Conservation (phyloP, 1,140 invertebrate genomes). For the Brachionus koreanus region DNA sequence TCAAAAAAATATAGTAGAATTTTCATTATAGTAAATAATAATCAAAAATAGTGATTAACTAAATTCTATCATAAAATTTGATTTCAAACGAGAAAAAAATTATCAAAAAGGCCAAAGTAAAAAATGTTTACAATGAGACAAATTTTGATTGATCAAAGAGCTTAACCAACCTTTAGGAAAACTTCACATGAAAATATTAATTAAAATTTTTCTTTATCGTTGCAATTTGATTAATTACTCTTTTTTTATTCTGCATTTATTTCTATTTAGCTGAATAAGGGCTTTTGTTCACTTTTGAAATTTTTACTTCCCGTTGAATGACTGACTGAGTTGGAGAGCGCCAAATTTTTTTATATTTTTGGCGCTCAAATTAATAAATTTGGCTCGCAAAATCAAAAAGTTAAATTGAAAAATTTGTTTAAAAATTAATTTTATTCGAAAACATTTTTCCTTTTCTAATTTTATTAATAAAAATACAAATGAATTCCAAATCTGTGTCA, state of each 20-base stretch:
- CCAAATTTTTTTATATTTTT: not conserved
- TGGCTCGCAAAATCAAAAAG: not conserved
- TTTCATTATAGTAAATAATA: too few relatives aligned
- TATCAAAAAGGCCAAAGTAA: not conserved
- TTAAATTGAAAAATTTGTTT: not conserved
- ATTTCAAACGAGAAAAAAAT: too few relatives aligned
- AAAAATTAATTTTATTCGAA: not conserved
- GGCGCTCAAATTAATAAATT: not conserved
- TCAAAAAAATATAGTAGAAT: too few relatives aligned
- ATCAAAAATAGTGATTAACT: too few relatives aligned
- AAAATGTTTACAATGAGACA: not conserved
- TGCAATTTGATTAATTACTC: too few relatives aligned
- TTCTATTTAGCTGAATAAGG: too few relatives aligned
- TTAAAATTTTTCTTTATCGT: not conserved
- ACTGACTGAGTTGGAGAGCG: not conserved
- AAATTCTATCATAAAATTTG: too few relatives aligned
- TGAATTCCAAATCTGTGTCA: conserved; percentile 9
- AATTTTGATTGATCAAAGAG: not conserved
- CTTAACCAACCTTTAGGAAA: not conserved
- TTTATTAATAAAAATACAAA: conserved; percentile 1
- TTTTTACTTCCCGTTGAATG: not conserved
- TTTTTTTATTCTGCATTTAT: too few relatives aligned
- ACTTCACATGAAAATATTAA: not conserved
- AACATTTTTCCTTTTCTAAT: not conserved
- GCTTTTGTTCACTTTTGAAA: not conserved